These are phyloP conservation scores for Chloromyia formosa DNA, from an alignment of 2,888 invertebrate species.

Conservation along the genomic window DNA sequence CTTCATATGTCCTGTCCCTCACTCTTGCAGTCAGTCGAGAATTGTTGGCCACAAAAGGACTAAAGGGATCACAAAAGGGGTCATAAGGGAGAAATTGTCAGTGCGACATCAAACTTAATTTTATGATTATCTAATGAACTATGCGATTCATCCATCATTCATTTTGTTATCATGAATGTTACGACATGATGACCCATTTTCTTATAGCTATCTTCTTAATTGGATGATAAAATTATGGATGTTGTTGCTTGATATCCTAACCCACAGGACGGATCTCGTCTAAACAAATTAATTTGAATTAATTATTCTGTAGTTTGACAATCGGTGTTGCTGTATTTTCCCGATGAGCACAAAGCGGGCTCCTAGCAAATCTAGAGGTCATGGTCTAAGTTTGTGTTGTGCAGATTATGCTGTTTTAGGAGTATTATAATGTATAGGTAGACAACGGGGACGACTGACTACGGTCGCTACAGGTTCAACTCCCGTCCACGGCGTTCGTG, in stretches of 20 bases:
- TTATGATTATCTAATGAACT: constrained; percentile 3
- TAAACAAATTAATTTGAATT: constrained; percentile 14
- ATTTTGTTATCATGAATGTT: background rate
- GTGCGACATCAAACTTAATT: background rate
- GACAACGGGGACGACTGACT: no score
- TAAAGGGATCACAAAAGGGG: no score
- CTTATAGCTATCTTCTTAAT: background rate
- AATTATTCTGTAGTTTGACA: constrained; percentile 2
- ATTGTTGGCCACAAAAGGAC: no score
- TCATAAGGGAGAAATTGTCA: no score
- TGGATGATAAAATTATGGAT: background rate
- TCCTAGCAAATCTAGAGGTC: background rate
- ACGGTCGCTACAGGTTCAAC: no score
- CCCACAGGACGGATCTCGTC: background rate
- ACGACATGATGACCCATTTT: background rate
- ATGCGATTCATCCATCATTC: constrained; percentile 3
- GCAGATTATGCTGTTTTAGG: background rate
- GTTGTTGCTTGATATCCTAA: background rate
- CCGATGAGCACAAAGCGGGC: background rate
- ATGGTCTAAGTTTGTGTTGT: background rate
- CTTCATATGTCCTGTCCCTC: no score
- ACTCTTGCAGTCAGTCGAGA: no score
- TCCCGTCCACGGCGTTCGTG: no score
- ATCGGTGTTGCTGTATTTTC: background rate
- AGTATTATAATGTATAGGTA: no score